Percentiles rank a stretch among this genome's conserved stretches.
Evolutionary conservation across 2,888 invertebrate genomes (phyloP).

Genomic region (Macaria notata): DNA sequence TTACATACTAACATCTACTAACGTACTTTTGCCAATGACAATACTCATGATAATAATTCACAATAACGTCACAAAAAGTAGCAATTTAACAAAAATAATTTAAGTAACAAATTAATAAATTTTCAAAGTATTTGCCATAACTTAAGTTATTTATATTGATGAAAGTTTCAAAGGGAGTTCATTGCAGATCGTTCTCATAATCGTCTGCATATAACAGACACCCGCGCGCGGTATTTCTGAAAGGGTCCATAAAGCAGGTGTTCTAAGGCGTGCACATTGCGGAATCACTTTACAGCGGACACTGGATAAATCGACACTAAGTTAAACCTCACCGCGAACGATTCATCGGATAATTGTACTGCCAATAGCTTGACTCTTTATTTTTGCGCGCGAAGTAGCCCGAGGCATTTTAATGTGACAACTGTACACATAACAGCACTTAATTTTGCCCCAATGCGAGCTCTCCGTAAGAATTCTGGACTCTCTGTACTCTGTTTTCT

Average conservation of each 20-base stretch:
- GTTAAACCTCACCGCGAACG: constrained; percentile 50
- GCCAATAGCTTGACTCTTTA: constrained; percentile 58
- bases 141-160: too few species aligned
- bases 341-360: constrained; percentile 70
- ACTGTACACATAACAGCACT: constrained; percentile 78
- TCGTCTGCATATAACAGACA: not conserved
- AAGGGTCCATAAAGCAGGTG: constrained; percentile 11
- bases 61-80: too few species aligned
- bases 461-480: constrained; percentile 62
- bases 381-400: constrained; percentile 69
- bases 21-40: too few species aligned
- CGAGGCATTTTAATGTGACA: constrained; percentile 79
- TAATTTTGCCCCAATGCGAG: constrained; percentile 79
- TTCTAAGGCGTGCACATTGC: constrained; percentile 26
- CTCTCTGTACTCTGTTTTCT: constrained; percentile 63
- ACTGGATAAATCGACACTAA: constrained; percentile 52
- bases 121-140: too few species aligned
- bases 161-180: too few species aligned
- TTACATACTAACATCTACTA: too few species aligned
- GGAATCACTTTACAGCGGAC: constrained; percentile 26
- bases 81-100: too few species aligned
- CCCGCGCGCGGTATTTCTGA: constrained; percentile 9
- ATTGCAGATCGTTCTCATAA: too few species aligned
- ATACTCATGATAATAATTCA: too few species aligned
- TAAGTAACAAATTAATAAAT: too few species aligned